These are phyloP conservation scores for Crocallis elinguaria DNA, from an alignment of 2,888 invertebrate genomes.

Conservation along the genomic window DNA sequence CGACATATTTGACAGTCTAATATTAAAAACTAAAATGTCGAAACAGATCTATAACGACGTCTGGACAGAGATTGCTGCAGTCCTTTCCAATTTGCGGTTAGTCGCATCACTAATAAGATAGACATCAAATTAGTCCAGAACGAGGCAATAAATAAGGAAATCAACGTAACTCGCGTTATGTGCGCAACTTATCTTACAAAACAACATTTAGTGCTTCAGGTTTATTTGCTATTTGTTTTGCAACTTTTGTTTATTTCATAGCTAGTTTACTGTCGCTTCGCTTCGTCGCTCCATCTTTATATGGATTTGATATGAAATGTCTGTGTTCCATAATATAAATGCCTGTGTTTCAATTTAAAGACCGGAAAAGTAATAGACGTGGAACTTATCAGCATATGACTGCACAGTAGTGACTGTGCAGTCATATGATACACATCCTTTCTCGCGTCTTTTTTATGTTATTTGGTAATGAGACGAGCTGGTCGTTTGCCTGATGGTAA, in stretches of 20 bases:
- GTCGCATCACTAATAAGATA: slow-evolving; percentile 2
- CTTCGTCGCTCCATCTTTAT: not conserved
- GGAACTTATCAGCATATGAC: no score
- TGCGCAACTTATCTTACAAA: slow-evolving; percentile 20
- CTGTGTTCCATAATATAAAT: not conserved
- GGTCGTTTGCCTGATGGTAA: no score
- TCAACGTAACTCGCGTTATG: slow-evolving; percentile 4
- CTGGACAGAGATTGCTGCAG: not conserved
- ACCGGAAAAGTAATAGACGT: not conserved
- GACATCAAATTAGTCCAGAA: slow-evolving; percentile 12
- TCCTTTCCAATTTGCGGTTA: not conserved
- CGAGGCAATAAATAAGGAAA: slow-evolving; percentile 18
- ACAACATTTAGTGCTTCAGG: slow-evolving; percentile 18
- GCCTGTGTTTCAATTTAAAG: not conserved
- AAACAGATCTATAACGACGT: not conserved
- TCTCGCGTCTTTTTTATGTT: no score
- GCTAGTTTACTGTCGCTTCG: not conserved
- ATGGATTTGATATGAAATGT: not conserved
- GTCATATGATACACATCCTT: no score
- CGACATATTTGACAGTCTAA: no score
- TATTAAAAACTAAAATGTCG: not conserved
- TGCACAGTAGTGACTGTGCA: no score
- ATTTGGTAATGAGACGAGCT: no score
- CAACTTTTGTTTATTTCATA: slow-evolving; percentile 8
- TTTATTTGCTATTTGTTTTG: slow-evolving; percentile 21